Evolutionary conservation across 2,888 invertebrate species (phyloP).

Genomic region (Xestia ashworthii): DNA sequence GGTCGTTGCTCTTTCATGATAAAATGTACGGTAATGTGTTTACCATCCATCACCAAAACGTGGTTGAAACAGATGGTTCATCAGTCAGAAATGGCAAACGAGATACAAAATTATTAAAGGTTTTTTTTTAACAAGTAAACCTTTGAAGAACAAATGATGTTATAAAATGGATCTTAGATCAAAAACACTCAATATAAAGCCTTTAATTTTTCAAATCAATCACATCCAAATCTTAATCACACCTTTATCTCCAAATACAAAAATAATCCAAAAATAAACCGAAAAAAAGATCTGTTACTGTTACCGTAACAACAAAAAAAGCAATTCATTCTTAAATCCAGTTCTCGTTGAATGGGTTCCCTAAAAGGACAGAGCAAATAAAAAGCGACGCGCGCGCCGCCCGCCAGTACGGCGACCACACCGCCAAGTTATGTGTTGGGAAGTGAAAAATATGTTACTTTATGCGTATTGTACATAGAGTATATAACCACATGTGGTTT

Average conservation of each 20-base stretch:
- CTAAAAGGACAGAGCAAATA: constrained; percentile 64
- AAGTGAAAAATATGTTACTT: constrained; percentile 20
- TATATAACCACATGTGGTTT: too few species aligned
- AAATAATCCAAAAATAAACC: constrained; percentile 23
- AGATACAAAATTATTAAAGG: background rate
- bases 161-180: background rate
- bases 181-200: background rate
- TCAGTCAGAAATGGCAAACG: constrained; percentile 18
- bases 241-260: constrained; percentile 21
- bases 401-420: constrained; percentile 54
- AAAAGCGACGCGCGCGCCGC: constrained; percentile 61
- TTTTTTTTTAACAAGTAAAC: background rate
- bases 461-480: constrained; percentile 1
- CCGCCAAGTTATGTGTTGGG: constrained; percentile 36
- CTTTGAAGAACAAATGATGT: background rate
- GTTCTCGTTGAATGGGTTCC: constrained; percentile 69
- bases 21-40: constrained; percentile 5
- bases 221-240: constrained; percentile 12
- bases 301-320: constrained; percentile 59
- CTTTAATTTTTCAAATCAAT: background rate
- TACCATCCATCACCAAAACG: constrained; percentile 1
- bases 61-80: background rate
- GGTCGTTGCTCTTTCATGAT: background rate
- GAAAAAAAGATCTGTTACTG: constrained; percentile 60
- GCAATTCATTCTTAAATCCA: constrained; percentile 66